Base-by-base conservation (phyloP, 2,888 invertebrate species). In the Icerya purchasi region DNA sequence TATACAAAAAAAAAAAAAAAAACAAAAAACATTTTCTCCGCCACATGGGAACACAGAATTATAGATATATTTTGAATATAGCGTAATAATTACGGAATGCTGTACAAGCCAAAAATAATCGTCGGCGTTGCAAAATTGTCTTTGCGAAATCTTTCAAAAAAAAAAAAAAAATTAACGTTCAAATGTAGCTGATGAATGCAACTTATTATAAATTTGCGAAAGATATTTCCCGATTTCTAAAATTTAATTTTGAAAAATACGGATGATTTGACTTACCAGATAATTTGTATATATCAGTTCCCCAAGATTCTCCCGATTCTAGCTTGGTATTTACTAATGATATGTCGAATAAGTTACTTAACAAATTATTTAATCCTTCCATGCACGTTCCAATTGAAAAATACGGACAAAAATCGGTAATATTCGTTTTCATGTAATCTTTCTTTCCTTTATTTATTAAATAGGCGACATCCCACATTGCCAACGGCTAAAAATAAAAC, bases 371-470 rank as follows among this genome's bases (percentile, higher is more conserved):
- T n/a, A 98, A 74, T 0, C 97, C 98, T 68, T 94, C 93, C 92
- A 98, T 96, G 68, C 96, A 94, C 5, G 84, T 81, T 1, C 96
- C 96, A 1, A 97, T 75, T 14, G 88, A 93, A 72, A 91, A 92
- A 71, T 84, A 93, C 2, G 86, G 87, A 52, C 84, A 77, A 67
- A 84, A 86, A 66, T 88, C 86, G 2, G 79, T 76, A 58, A 79
- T 78, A 14, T 80, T 80, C 0, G 82, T 80, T 62, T 83, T 78
- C 0, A 88, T 73, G 68, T 83, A 77, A 61, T 81, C 77, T 0
- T 77, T 78, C 70, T 84, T 86, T 0, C 84, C 81, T 68, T 82
- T 82, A 2, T 81, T 78, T 0, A 82, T 84, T 67, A 83, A 88
- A 70, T 88, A 93, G 0, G 90, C 84, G 0, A 88, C 84, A 71